These are phyloP conservation scores for Chironomus tepperi DNA, from an alignment of 1,140 invertebrate genomes.

Conservation along the genomic window DNA sequence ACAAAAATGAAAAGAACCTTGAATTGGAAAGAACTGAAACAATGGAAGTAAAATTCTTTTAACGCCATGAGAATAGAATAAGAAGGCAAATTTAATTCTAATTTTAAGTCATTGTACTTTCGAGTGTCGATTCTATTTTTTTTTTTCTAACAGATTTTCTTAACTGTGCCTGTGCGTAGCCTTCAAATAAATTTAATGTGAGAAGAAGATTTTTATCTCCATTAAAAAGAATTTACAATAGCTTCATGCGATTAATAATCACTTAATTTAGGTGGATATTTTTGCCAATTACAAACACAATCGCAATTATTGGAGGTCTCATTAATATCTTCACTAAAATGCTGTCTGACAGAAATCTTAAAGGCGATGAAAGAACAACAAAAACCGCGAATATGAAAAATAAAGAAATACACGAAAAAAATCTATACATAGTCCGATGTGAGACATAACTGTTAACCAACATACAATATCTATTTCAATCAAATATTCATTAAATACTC, in stretches of 20 bases:
- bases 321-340: neutral
- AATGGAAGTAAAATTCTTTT: neutral
- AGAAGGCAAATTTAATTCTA: neutral
- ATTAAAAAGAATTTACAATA: neutral
- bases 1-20: neutral
- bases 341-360: neutral
- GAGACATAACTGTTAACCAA: conserved; percentile 13
- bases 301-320: neutral
- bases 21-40: neutral
- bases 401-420: neutral
- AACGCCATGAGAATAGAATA: conserved; percentile 4
- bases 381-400: neutral
- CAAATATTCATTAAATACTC: neutral
- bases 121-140: neutral
- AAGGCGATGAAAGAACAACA: neutral
- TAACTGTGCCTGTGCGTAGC: no score
- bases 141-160: no score
- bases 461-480: conserved; percentile 9
- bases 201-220: neutral
- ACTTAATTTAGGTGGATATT: neutral
- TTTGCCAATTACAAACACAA: neutral
- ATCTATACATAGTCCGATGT: no score
- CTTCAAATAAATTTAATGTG: neutral
- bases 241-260: neutral
- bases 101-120: neutral